Evolutionary conservation across 1,140 invertebrate genomes (phyloP), one percentile per base, ranked within the genome.

Genomic region (Maniola jurtina): DNA sequence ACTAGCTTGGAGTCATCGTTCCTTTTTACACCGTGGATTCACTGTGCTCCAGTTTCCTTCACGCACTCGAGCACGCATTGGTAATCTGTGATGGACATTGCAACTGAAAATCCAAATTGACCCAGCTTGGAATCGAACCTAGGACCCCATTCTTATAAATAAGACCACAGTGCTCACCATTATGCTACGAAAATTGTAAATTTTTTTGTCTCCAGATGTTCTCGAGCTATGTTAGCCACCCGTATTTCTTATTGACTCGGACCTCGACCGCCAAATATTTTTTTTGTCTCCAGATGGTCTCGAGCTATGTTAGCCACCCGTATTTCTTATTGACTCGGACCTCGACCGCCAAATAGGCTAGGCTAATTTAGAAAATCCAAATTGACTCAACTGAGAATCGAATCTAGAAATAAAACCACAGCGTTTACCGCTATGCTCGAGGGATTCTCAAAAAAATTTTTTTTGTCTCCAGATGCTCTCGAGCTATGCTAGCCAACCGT

Each of bases 281-380:
- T 10, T 47, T 54, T 34, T 66, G 47, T 61, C 70, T 50, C 47
- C 75, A 94, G 94, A 38, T 98, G 97, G 88, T 95, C 94, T 72
- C 93, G 96, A 64, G 96, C 96, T 8, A 98, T 99, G 97, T 93
- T 99, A 84, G 95, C 96, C 1, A 97, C 98, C 89, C 92, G 97
- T 61, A 93, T 98, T 50, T 98, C 96, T 0, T 95, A 95, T 70
- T 95, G 93, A 92, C 77, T 96, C 0, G 93, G 94, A 47, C n/a
- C n/a, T n/a, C n/a, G n/a, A n/a, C n/a, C n/a, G n/a, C n/a, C n/a
- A n/a, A n/a, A n/a, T n/a, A n/a, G n/a, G n/a, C n/a, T n/a, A n/a
- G n/a, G n/a, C n/a, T n/a, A n/a, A n/a, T n/a, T n/a, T n/a, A n/a
- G n/a, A n/a, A n/a, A n/a, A n/a, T n/a, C n/a, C n/a, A n/a, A n/a